Evolutionary conservation across 2,113 vertebrate species (phyloP).

Genomic region (Austrofundulus limnaeus): DNA sequence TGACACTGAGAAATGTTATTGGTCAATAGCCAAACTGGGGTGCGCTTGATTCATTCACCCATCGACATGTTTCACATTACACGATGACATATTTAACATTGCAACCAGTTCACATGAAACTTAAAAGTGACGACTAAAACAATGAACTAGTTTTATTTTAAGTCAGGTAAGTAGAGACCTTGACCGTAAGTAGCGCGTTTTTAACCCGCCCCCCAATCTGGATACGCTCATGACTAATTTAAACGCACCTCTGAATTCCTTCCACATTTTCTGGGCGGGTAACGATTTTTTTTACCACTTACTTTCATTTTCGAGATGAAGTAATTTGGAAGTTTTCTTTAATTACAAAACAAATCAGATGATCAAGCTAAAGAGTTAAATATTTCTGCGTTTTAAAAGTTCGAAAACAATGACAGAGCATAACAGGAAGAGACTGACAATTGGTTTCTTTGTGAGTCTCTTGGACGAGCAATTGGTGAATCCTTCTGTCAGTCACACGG

Average conservation of each 20-base stretch:
- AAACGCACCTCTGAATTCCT: conserved; percentile 1
- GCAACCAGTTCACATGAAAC: not conserved
- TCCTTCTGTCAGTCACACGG: conserved; percentile 31
- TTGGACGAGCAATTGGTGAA: conserved; percentile 40
- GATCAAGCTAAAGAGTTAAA: not conserved
- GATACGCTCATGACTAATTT: not conserved
- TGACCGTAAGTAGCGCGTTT: too few relatives aligned
- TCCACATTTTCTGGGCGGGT: conserved; percentile 24
- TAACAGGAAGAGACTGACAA: conserved; percentile 52
- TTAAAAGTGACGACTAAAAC: not conserved
- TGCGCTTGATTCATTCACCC: conserved; percentile 34
- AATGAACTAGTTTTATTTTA: accelerated
- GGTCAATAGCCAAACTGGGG: conserved; percentile 9
- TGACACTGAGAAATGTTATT: conserved; percentile 43
- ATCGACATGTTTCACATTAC: too few relatives aligned
- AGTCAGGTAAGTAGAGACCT: not conserved
- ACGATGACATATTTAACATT: not conserved
- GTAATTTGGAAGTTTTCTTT: not conserved
- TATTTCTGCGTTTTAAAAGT: not conserved
- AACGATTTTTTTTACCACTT: not conserved
- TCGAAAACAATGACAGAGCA: not conserved
- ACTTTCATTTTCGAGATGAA: not conserved
- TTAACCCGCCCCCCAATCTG: not conserved
- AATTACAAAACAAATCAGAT: not conserved
- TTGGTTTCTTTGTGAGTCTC: conserved; percentile 53